These are phyloP conservation scores for Loxodonta africana DNA, from an alignment of 2,113 vertebrate genomes.

Conservation along the genomic window DNA sequence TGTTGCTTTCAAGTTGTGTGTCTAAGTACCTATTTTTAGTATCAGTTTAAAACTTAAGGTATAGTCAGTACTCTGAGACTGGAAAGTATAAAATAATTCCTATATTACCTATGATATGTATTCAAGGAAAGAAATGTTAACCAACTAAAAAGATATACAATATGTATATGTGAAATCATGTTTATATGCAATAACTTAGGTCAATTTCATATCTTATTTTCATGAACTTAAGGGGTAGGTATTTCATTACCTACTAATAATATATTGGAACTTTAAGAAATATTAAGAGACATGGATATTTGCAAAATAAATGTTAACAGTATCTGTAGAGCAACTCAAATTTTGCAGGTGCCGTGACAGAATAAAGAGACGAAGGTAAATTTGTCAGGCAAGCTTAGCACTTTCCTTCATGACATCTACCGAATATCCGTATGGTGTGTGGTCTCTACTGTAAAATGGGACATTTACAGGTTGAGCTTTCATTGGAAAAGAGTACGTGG, in stretches of 20 bases:
- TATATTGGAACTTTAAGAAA: background rate
- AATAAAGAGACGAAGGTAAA: background rate
- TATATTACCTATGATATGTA: background rate
- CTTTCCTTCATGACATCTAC: background rate
- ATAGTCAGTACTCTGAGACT: constrained; percentile 5
- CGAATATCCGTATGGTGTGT: background rate
- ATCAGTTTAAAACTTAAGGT: background rate
- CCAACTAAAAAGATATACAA: background rate
- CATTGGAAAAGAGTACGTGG: background rate
- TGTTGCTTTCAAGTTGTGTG: background rate
- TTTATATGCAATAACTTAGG: background rate
- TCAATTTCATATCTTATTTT: constrained; percentile 6
- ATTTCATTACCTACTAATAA: background rate
- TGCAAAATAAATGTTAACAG: constrained; percentile 1
- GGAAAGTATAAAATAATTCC: background rate
- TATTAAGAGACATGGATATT: background rate
- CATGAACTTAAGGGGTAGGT: background rate
- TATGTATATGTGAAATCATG: background rate
- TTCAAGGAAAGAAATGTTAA: background rate
- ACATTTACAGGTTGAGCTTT: background rate
- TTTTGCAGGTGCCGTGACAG: background rate
- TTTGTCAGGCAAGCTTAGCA: background rate
- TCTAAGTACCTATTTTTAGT: background rate
- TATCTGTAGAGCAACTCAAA: background rate
- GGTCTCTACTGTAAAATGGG: background rate